Evolutionary conservation across 2,797 vertebrate species (phyloP), one percentile per base, ranked within the genome.

Genomic region (Gorsachius magnificus): DNA sequence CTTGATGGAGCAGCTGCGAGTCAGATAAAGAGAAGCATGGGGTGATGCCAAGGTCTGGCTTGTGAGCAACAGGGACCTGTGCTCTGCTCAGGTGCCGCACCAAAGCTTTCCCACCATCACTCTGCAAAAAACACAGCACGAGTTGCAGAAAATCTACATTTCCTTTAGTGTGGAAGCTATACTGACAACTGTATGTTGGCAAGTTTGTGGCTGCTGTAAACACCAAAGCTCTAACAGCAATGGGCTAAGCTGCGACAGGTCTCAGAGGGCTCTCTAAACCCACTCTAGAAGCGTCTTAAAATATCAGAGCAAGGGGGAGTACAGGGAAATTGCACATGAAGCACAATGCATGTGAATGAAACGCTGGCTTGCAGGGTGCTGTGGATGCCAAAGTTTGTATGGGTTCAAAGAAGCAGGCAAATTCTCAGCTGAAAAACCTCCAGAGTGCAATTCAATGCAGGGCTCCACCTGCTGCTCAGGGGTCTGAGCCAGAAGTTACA

Each of bases 301-400:
- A 24, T 28, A 43, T 12, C 64, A 85, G 24, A 74, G 33, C n/a
- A 43, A 29, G 21, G 9, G 9, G 35, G 7, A 54, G 28, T 6
- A 25, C 0, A 35, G 15, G 35, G 19, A 61, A 77, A 54, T 7
- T 1, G 13, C 51, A 75, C 38, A 60, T 4, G 6, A 50, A 61
- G 57, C 4, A 3, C 57, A 60, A 16, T 3, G 31, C 63, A 28
- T 2, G 21, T 0, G 0, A n/a, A 66, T 0, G 0, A n/a, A 66
- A 61, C 0, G 0, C 28, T 2, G 0, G 20, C 51, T 84, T 21
- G 50, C 61, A 53, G 35, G 38, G 17, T 4, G 1, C 35, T 45
- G 41, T 1, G 0, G 43, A 12, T 33, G 53, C 33, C 75, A n/a
- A 22, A 56, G 51, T 56, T 54, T 35, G 36, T 46, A 50, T 2